Evolutionary conservation across 2,113 vertebrate species (phyloP), one percentile per base, ranked within the genome.

Genomic region (Brevimyrus niger): DNA sequence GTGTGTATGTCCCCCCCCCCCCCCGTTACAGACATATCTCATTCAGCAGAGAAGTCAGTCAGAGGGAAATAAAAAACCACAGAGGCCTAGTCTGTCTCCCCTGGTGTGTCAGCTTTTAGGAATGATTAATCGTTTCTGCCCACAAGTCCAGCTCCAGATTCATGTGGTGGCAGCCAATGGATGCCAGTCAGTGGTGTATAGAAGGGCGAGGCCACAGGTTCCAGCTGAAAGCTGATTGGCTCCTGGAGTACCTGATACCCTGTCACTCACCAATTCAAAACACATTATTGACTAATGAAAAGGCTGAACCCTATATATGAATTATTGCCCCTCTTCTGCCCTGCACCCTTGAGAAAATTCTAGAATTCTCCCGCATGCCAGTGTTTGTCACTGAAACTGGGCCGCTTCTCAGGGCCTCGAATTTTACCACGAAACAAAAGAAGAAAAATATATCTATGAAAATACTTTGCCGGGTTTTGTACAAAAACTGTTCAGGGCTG

Each of bases 1-100:
- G 48, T 50, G 11, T 50, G 9, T 51, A 6, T 46, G 44, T 46
- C 4, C 6, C 0, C 27, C 53, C 1, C 1, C 38, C 23, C 90
- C 86, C 91, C 91, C 80, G 80, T 92, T 44, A 58, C 87, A 84
- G 7, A 38, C 61, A 55, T 90, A 91, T 90, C 87, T 91, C 90
- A 92, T 92, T 91, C 88, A 89, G 88, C 55, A 46, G 89, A 93
- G 61, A 90, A 90, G 88, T 53, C 58, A 90, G 89, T 80, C 89
- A 17, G 8, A 38, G 87, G 27, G 89, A 89, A 91, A n/a, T 55
- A 90, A 82, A 89, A 92, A 89, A 65, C 11, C 58, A 65, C 2
- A 0, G 61, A 69, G 61, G 27, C 90, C 90, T 89, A 51, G 19
- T 31, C 50, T 80, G 90, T 90, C 85, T 91, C 80, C 88, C 90